Percentiles rank a stretch among this genome's conserved stretches.
Evolutionary conservation across 2,113 vertebrate genomes (phyloP).

Genomic region (Onychostruthus taczanowskii): DNA sequence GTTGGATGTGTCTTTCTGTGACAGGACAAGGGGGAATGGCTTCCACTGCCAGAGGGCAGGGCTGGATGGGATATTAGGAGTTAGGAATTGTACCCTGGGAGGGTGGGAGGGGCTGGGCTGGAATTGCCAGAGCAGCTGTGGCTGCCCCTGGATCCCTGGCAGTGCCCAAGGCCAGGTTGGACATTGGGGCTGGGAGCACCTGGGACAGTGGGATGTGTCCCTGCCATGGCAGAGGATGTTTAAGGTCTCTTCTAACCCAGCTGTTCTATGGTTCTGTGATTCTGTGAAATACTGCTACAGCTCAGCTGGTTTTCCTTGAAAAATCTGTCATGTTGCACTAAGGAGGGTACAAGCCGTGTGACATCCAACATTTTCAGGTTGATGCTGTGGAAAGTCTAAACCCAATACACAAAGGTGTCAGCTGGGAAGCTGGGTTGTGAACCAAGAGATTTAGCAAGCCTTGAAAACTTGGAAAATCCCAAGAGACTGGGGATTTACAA

Average conservation of each 20-base stretch:
- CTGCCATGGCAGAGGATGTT: neutral
- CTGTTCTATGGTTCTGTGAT: neutral
- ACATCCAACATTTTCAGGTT: neutral
- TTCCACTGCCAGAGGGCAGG: neutral
- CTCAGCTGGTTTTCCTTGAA: neutral
- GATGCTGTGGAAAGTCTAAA: neutral
- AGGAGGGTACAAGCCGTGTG: neutral
- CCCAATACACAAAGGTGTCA: neutral
- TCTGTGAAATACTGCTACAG: neutral
- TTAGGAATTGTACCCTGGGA: neutral
- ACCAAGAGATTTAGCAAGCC: neutral
- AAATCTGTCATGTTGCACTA: neutral
- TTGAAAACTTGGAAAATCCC: neutral
- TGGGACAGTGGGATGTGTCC: neutral
- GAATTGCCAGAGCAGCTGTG: neutral
- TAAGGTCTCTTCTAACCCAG: neutral
- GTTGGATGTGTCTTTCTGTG: neutral
- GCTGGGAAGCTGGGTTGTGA: neutral
- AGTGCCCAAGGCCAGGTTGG: neutral
- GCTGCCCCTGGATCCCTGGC: neutral
- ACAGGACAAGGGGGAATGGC: neutral
- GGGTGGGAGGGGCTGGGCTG: neutral
- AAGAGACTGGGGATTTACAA: neutral
- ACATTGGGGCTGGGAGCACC: rapidly evolving
- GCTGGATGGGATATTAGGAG: rapidly evolving